Base-by-base conservation (phyloP, 2,888 invertebrate species). In the Candidula unifasciata region DNA sequence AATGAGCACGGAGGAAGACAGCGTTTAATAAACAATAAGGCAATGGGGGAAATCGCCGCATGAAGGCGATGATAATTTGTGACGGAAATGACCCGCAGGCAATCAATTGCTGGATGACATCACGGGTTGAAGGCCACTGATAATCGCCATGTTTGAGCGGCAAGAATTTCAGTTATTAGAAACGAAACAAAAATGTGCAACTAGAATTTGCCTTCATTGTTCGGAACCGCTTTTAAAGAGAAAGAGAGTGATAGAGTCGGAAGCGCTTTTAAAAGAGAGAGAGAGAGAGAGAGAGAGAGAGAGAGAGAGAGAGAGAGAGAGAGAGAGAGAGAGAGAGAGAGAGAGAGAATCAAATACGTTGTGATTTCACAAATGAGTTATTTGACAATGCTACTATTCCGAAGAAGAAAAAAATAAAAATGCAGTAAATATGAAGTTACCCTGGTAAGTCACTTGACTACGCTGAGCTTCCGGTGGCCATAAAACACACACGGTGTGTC, bases 11-110 rank as follows among this genome's bases (percentile, higher is more conserved):
- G 2, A 27, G 74, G 52, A 24, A 74, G 30, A 52, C 30, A 54
- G 30, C 68, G 66, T 79, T 79, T 68, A 79, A 79, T 79, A 79
- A 79, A 79, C 79, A 79, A 79, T 79, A 44, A 79, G 68, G 52
- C 66, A 30, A 35, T 66, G 73, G 64, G 44, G 52, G 68, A 79
- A 66, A 68, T 66, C 66, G 66, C 52, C 5, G 30, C 44, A 44
- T 37, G 78, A 79, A 37, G 79, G 66, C 64, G 79, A 30, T 44
- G 68, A 79, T 79, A 79, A 79, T 79, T 79, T 57, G 79, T 64
- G 64, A 57, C 66, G 68, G 79, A 66, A 66, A 66, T 79, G 79
- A 66, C 79, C 68, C 68, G 66, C 68, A 79, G 79, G 79, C 79
- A 64, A 68, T 37, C 79, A 24, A 79, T 66, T 78, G 64, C n/a